Base-by-base conservation (phyloP, 2,113 vertebrate genomes). In the Mola mola region DNA sequence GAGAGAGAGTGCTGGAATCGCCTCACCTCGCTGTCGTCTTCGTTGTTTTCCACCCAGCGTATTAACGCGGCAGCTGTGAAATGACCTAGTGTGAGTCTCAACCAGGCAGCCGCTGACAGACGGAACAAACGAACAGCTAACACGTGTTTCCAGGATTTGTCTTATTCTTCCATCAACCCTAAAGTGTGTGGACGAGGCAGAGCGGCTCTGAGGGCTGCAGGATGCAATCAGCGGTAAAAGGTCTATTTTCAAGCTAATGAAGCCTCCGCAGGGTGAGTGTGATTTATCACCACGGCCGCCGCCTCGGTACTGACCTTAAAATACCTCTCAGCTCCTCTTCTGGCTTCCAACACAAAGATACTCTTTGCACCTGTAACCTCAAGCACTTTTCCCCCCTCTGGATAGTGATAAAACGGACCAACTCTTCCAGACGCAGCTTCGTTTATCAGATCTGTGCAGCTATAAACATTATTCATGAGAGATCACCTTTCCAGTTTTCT, bases 221-320 rank as follows among this genome's bases (percentile, higher is more conserved):
- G 55, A 74, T 36, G 41, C 73, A 87, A 83, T 88, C 80, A 81
- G 60, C 4, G 48, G 57, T 85, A 80, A 86, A 86, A 86, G 84
- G 82, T 79, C 83, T 85, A 81, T 88, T 84, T 79, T 77, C 58
- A 72, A 77, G 84, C 75, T 81, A 81, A 84, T 76, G 79, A 80
- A 80, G 17, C 75, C 62, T 81, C 84, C 82, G 75, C 59, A 1
- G 81, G 83, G 64, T 59, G 1, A 22, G 66, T 67, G 59, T 86
- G 86, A 88, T 88, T 86, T 83, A 88, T 83, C 74, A 64, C 29
- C 70, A 82, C 61, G 43, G 56, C 75, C 59, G 70, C 63, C 31
- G 57, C 73, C 57, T 71, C 75, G 73, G 57, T 13, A n/a, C 43
- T 80, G 79, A 79, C 84, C 82, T 78, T 41, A 81, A 44, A 78